These are phyloP conservation scores for Apus apus DNA, from an alignment of 2,113 vertebrate species.

Conservation along the genomic window DNA sequence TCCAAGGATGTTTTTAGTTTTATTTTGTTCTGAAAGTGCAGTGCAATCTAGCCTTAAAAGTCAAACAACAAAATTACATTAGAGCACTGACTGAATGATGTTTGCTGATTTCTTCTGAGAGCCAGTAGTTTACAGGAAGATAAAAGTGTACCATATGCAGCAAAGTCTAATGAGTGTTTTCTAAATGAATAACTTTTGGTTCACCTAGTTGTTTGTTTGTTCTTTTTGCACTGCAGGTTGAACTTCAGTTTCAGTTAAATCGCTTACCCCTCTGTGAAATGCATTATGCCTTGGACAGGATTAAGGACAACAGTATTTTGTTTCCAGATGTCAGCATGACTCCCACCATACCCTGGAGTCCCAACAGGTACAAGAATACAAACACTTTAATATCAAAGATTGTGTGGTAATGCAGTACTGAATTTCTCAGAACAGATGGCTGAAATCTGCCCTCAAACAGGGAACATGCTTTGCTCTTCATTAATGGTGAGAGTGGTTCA, in stretches of 20 bases:
- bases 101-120: background rate
- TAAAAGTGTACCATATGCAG: background rate
- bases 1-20: background rate
- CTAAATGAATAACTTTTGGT: background rate
- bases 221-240: constrained; percentile 83
- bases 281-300: constrained; percentile 98
- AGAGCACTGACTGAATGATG: background rate
- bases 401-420: background rate
- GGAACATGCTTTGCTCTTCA: background rate
- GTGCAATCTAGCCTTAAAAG: background rate
- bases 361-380: constrained; percentile 86
- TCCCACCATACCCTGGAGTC: constrained; percentile 98
- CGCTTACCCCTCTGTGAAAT: constrained; percentile 98
- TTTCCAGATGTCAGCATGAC: constrained; percentile 92
- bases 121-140: background rate
- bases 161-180: background rate
- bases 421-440: background rate
- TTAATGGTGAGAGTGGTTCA: background rate
- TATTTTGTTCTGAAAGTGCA: background rate
- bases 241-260: constrained; percentile 98
- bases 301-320: constrained; percentile 93
- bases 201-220: background rate
- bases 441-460: background rate
- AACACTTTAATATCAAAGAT: background rate
- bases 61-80: background rate